Evolutionary conservation across 2,113 vertebrate species (phyloP), one percentile per base, ranked within the genome.

Genomic region (Phasianus colchicus): DNA sequence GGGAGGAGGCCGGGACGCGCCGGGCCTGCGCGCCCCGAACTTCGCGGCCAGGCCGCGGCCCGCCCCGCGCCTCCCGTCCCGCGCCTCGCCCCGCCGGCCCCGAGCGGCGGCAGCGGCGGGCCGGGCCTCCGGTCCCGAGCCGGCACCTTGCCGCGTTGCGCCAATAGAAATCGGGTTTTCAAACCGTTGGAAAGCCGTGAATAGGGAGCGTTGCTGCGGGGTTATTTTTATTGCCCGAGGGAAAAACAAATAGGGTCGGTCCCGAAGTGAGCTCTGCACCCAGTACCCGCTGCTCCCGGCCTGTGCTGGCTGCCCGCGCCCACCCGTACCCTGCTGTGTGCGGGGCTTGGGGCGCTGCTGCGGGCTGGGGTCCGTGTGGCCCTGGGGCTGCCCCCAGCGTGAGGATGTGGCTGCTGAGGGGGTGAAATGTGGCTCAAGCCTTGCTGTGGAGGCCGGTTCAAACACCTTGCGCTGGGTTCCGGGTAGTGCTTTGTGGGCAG

Each of bases 231-330:
- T 40, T 50, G 22, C 9, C 29, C 3, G 4, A 10, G 6, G 3
- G 1, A 0, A 4, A 8, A 6, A 22, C 21, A 20, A 55, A 19
- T 15, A 57, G 6, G 7, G n/a, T 13, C 32, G 69, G 65, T 54
- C 63, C 36, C 36, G 89, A 97, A 97, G 95, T 96, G 95, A 67
- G 57, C 47, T 57, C n/a, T 55, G 19, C 19, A 80, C 66, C n/a
- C 3, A 72, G 87, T 76, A 38, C 72, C 89, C 77, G 64, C 58
- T 50, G 21, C 19, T 83, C 63, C 29, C 4, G 66, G 88, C 84
- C 48, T 66, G 61, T 55, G 1, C 78, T 95, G 92, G 86, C 94
- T 83, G n/a, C 22, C 36, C 4, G 14, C 47, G 45, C 24, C 36
- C 71, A 18, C 64, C 17, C 42, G 2, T n/a, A 3, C 22, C 43